phyloP scores from a whole-genome alignment of 2,888 invertebrate species.

The Cryptocephalus moraei region DNA sequence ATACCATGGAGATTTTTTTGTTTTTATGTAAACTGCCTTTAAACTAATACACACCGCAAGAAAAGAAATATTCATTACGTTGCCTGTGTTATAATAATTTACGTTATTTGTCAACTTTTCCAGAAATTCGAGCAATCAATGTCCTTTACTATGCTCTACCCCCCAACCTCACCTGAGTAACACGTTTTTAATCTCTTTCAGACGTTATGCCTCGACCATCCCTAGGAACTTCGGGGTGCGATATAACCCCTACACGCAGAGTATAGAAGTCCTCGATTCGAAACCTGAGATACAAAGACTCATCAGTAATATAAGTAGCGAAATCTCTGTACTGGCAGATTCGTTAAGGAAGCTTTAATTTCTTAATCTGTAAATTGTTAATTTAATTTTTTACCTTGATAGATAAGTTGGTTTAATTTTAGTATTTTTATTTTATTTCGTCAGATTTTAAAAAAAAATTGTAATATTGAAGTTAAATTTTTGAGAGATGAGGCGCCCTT shows the following conservation, averaged over 20 bases:
- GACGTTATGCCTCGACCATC: constrained; percentile 86
- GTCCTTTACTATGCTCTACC: too few relatives aligned
- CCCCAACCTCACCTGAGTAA: too few relatives aligned
- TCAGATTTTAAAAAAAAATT: too few relatives aligned
- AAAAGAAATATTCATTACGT: too few relatives aligned
- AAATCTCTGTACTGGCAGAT: constrained; percentile 68
- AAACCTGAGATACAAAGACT: constrained; percentile 79
- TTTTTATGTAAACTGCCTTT: too few relatives aligned
- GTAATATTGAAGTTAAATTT: too few relatives aligned
- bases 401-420: constrained; percentile 1
- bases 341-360: constrained; percentile 60
- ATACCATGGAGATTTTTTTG: too few relatives aligned
- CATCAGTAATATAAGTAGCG: constrained; percentile 67
- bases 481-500: too few relatives aligned
- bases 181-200: constrained; percentile 29
- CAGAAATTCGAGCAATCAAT: too few relatives aligned
- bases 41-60: too few relatives aligned
- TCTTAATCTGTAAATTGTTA: constrained; percentile 1
- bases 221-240: constrained; percentile 87
- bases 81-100: too few relatives aligned
- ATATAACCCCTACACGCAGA: constrained; percentile 94
- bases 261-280: constrained; percentile 88
- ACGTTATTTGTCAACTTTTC: too few relatives aligned
- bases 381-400: constrained; percentile 6
- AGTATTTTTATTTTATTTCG: background rate